phyloP scores from a whole-genome alignment of 2,797 vertebrate genomes.

The Anas georgica region DNA sequence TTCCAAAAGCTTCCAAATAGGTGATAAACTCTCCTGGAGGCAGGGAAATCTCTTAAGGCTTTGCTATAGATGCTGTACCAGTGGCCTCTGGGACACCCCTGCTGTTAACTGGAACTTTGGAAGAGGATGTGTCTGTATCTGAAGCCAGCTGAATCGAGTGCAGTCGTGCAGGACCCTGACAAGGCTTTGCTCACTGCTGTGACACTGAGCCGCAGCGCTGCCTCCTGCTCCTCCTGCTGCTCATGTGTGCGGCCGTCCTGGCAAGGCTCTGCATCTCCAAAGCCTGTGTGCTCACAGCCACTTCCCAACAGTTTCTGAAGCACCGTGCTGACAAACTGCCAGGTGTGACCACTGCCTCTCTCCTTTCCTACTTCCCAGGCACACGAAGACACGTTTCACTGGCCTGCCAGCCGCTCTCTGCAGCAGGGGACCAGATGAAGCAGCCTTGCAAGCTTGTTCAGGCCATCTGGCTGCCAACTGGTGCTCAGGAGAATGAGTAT shows the following conservation, averaged over 20 bases:
- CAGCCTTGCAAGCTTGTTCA: no score
- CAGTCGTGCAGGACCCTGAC: background rate
- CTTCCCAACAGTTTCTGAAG: background rate
- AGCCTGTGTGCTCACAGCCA: fast-evolving
- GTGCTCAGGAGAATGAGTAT: background rate
- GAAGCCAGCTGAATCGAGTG: background rate
- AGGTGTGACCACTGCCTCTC: fast-evolving
- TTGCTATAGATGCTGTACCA: background rate
- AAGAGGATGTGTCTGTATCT: no score
- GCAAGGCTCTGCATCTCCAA: fast-evolving
- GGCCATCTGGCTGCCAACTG: background rate
- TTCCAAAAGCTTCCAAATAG: background rate
- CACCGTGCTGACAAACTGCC: fast-evolving
- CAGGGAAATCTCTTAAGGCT: background rate
- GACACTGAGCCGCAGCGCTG: fast-evolving
- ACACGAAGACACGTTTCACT: fast-evolving
- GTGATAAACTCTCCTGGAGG: background rate
- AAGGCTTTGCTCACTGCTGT: background rate
- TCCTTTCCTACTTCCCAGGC: fast-evolving
- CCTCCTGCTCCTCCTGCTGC: background rate
- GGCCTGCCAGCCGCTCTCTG: background rate
- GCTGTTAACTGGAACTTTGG: background rate
- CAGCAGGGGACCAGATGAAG: background rate
- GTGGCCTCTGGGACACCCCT: background rate
- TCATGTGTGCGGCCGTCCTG: fast-evolving